phyloP scores from a whole-genome alignment of 2,113 vertebrate species.

The Symphodus melops region DNA sequence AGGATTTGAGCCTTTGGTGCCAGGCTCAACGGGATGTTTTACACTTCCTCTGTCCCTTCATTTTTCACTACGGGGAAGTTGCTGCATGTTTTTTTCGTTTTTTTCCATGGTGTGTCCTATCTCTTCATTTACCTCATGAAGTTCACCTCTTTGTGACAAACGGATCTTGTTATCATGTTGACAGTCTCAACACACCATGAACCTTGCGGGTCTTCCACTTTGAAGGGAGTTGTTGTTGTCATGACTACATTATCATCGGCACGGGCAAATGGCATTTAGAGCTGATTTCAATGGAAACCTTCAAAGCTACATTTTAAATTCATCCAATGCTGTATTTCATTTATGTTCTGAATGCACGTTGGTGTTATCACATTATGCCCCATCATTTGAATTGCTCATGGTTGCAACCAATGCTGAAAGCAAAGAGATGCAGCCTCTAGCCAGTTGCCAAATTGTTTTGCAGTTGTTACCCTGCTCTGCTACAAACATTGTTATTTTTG shows the following conservation, averaged over 20 bases:
- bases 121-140: conserved; percentile 3
- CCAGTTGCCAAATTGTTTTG: background rate
- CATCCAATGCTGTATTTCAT: background rate
- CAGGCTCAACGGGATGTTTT: too few species aligned
- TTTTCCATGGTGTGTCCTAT: conserved; percentile 8
- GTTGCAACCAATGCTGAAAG: background rate
- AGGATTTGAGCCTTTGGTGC: too few species aligned
- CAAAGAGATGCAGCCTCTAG: background rate
- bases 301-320: background rate
- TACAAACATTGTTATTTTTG: background rate
- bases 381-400: background rate
- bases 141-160: conserved; percentile 13
- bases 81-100: background rate
- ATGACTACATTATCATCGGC: background rate
- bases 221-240: conserved; percentile 1
- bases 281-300: background rate
- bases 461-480: background rate
- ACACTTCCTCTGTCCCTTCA: too few species aligned
- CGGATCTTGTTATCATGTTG: conserved; percentile 1
- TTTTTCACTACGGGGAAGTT: too few species aligned
- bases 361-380: background rate
- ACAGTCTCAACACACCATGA: background rate
- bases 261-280: conserved; percentile 1
- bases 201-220: background rate
- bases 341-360: background rate